phyloP scores from a whole-genome alignment of 2,888 invertebrate species.

The Proisotoma minuta region DNA sequence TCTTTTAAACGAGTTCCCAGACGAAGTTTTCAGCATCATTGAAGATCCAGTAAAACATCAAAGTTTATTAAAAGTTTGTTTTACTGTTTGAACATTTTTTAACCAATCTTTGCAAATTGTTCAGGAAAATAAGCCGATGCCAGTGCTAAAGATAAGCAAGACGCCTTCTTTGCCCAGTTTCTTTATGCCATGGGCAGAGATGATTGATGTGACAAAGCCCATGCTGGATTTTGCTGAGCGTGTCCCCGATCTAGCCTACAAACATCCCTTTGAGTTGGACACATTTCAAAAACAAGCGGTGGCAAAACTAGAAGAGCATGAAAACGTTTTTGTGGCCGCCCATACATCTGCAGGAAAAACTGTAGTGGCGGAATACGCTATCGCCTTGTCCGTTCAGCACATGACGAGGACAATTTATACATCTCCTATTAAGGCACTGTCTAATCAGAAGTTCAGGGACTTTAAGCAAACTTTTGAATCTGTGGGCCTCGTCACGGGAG shows the following conservation, averaged over 20 bases:
- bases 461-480: conserved; percentile 88
- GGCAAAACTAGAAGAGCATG: conserved; percentile 82
- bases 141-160: conserved; percentile 65
- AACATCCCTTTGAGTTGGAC: conserved; percentile 87
- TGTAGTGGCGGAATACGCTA: conserved; percentile 98
- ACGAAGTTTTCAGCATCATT: background rate
- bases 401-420: conserved; percentile 94
- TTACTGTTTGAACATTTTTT: background rate
- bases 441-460: conserved; percentile 98
- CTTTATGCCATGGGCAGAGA: conserved; percentile 78
- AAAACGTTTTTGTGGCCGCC: conserved; percentile 96
- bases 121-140: conserved; percentile 50
- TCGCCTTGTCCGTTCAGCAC: conserved; percentile 87
- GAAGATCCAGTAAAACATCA: conserved; percentile 6
- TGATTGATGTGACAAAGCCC: conserved; percentile 74
- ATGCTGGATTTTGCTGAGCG: conserved; percentile 73
- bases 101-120: background rate
- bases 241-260: conserved; percentile 77
- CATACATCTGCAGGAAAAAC: conserved; percentile 99
- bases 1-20: conserved; percentile 23
- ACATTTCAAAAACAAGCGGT: conserved; percentile 97
- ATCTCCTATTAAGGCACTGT: conserved; percentile 96
- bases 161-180: conserved; percentile 52
- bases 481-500: conserved; percentile 90
- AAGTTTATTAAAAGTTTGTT: background rate